Evolutionary conservation across 2,113 vertebrate genomes (phyloP).

Genomic region (Embiotoca jacksoni): DNA sequence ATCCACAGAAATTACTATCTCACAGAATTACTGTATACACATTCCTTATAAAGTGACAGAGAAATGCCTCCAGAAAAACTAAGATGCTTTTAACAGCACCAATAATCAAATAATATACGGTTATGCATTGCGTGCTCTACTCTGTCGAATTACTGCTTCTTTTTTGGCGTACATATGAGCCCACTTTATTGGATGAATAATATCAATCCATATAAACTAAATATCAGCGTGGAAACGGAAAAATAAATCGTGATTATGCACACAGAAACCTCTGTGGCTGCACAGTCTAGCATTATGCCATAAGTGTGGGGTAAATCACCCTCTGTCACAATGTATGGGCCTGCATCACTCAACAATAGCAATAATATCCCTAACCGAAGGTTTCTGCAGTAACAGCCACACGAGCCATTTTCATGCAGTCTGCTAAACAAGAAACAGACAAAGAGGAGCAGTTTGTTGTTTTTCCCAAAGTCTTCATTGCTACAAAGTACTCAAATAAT

Average conservation of each 20-base stretch:
- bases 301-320: constrained; percentile 82
- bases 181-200: constrained; percentile 77
- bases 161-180: constrained; percentile 67
- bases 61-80: constrained; percentile 68
- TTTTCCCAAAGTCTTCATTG: constrained; percentile 8
- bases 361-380: constrained; percentile 75
- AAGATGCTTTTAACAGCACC: constrained; percentile 84
- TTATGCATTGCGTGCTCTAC: constrained; percentile 75
- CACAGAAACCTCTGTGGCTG: constrained; percentile 55
- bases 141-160: constrained; percentile 73
- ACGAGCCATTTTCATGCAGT: constrained; percentile 51
- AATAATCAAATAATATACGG: constrained; percentile 83
- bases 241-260: constrained; percentile 79
- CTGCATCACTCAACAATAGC: constrained; percentile 75
- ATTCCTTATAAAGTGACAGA: constrained; percentile 70
- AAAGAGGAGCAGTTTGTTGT: constrained; percentile 6
- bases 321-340: constrained; percentile 67
- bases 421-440: constrained; percentile 37
- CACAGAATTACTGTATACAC: constrained; percentile 71
- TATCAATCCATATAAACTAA: constrained; percentile 79
- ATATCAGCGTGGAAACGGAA: constrained; percentile 68
- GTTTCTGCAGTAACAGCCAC: constrained; percentile 65
- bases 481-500: background rate
- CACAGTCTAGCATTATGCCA: constrained; percentile 57
- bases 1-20: constrained; percentile 61